Percentiles rank a stretch among this genome's conserved stretches.
Conservation (phyloP, 2,888 invertebrate species). For the Tortricodes alternella region DNA sequence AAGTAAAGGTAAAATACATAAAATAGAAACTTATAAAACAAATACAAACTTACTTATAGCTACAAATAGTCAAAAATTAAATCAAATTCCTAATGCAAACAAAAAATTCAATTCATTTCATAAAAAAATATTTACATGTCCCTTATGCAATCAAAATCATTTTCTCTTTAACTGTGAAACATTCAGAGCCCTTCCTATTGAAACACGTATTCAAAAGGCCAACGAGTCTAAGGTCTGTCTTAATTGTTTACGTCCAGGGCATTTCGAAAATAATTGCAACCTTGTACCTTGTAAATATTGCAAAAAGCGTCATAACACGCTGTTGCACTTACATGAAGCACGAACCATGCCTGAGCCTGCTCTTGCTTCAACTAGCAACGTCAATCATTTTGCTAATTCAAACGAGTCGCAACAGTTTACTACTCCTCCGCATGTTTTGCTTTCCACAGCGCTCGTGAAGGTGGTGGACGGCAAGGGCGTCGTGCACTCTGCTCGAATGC, state of each 20-base stretch:
- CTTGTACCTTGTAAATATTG: constrained; percentile 37
- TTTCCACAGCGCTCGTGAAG: constrained; percentile 37
- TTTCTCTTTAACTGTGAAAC: constrained; percentile 23
- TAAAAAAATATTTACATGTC: constrained; percentile 8
- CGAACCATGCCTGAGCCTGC: background rate
- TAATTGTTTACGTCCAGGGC: constrained; percentile 20
- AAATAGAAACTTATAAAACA: constrained; percentile 7
- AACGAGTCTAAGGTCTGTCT: constrained; percentile 24
- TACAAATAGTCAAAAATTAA: too few relatives aligned
- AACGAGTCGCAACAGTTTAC: background rate
- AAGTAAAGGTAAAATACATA: background rate
- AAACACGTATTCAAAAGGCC: constrained; percentile 14
- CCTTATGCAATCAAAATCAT: constrained; percentile 15
- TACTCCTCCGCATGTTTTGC: constrained; percentile 25
- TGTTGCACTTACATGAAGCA: constrained; percentile 30
- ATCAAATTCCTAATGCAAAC: constrained; percentile 20
- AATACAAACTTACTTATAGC: constrained; percentile 5
- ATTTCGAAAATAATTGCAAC: constrained; percentile 26
- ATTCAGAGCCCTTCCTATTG: constrained; percentile 21
- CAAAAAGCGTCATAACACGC: constrained; percentile 33
- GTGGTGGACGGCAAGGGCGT: constrained; percentile 24
- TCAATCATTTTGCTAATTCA: background rate
- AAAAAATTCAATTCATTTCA: background rate
- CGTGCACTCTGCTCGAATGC: constrained; percentile 8
- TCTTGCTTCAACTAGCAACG: background rate